Conservation (phyloP, 2,797 vertebrate species). For the Menidia menidia region DNA sequence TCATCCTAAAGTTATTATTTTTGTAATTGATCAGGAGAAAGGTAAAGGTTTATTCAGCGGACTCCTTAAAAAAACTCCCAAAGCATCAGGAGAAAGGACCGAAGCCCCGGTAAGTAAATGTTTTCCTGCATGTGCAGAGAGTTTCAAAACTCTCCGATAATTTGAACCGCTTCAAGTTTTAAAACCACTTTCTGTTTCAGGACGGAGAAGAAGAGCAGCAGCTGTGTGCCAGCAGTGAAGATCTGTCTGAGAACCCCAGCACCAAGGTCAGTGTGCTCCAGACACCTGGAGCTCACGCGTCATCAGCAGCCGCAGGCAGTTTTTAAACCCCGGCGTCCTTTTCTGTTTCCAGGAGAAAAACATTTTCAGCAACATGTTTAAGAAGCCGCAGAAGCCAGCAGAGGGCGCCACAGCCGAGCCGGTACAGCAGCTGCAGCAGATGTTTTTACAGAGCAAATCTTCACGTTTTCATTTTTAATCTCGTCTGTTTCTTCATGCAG, state of each 20-base stretch:
- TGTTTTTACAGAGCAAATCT: fast-evolving
- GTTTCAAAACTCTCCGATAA: neutral
- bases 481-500: conserved; percentile 44
- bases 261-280: conserved; percentile 36
- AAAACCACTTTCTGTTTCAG: conserved; percentile 41
- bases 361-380: conserved; percentile 69
- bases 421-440: conserved; percentile 10
- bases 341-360: conserved; percentile 62
- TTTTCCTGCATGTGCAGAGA: neutral
- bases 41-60: conserved; percentile 46
- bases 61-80: conserved; percentile 60
- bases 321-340: neutral
- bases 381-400: conserved; percentile 59
- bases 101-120: conserved; percentile 35
- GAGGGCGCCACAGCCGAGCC: conserved; percentile 46
- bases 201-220: conserved; percentile 46
- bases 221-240: conserved; percentile 34
- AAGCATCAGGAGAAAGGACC: conserved; percentile 21
- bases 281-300: neutral
- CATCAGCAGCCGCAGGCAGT: too few species aligned
- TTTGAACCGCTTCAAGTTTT: neutral
- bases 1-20: neutral
- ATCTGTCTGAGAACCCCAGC: conserved; percentile 33
- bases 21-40: conserved; percentile 54
- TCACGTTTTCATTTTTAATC: neutral